Evolutionary conservation across 2,888 invertebrate species (phyloP).

Genomic region (Nomada ruficornis): DNA sequence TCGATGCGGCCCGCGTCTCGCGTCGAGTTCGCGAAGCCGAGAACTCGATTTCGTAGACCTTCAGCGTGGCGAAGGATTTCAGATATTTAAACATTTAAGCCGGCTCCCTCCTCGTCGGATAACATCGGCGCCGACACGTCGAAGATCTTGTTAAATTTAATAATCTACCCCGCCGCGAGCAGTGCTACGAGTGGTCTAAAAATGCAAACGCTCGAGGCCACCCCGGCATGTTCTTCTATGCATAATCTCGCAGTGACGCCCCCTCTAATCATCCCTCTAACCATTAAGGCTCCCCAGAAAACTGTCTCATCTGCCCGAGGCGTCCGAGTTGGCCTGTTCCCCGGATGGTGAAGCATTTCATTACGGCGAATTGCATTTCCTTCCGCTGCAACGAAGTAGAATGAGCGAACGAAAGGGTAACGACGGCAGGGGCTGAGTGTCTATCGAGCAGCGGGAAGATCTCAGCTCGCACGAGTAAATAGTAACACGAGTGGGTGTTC

Average conservation of each 20-base stretch:
- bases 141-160: slow-evolving; percentile 1
- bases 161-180: background rate
- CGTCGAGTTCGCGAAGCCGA: background rate
- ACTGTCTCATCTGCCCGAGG: slow-evolving; percentile 15
- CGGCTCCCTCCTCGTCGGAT: too few species aligned
- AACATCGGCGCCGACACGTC: too few species aligned
- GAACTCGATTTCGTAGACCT: background rate
- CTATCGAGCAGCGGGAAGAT: slow-evolving; percentile 17
- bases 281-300: slow-evolving; percentile 17
- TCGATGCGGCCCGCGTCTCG: background rate
- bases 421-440: background rate
- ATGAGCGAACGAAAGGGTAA: slow-evolving; percentile 38
- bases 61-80: background rate
- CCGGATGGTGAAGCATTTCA: slow-evolving; percentile 68
- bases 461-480: slow-evolving; percentile 44
- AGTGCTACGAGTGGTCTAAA: background rate
- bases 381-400: slow-evolving; percentile 50
- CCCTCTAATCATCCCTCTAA: slow-evolving; percentile 29
- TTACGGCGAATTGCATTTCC: slow-evolving; percentile 69
- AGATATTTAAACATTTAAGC: too few species aligned
- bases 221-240: background rate
- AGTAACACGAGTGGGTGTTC: slow-evolving; percentile 53
- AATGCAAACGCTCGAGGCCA: background rate
- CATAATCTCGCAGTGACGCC: background rate
- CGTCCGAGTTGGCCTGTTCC: slow-evolving; percentile 20